Base-by-base conservation (phyloP, 2,113 vertebrate species). In the Blennius ocellaris region DNA sequence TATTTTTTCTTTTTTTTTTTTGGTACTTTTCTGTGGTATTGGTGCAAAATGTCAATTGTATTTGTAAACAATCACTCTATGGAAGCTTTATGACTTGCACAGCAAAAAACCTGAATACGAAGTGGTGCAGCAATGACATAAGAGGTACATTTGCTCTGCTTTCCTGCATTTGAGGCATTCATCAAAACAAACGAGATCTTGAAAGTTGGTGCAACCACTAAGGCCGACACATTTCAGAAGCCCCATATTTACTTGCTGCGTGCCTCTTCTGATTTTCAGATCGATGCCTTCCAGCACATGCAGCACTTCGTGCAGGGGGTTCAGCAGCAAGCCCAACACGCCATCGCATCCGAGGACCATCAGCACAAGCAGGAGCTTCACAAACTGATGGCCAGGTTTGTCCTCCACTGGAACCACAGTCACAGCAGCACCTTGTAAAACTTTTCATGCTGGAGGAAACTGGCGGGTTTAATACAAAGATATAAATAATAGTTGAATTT, bases 311-410 rank as follows among this genome's bases (percentile, higher is more conserved):
- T 98, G 6, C 96, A 97, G 92, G 97, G 94, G 0, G 93, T 99
- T 93, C 97, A 99, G 83, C 96, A 98, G 79, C 97, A 99, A 73
- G 97, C 97, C 0, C 97, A 99, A 87, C 96, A 97, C 0, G 97
- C 97, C 60, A 95, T 97, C 0, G 96, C 97, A 0, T 94, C 95
- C 0, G 97, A 99, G 82, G 97, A 99, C 90, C 97, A 98, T 82
- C 96, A 97, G 84, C 96, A 96, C 82, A 97, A 97, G 73, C 97
- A 95, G 84, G 98, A 99, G 56, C 96, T 99, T 55, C 97, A 98
- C 79, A 99, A 99, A 73, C 96, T 99, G 38, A 99, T 99, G 98
- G 98, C 98, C 87, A 94, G 98, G 98, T 99, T n/a, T 89, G 94
- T 57, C 4, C 5, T 2, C 65, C 41, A 21, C 11, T 41, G 6